phyloP scores from a whole-genome alignment of 2,888 invertebrate genomes.

The Agrochola circellaris region DNA sequence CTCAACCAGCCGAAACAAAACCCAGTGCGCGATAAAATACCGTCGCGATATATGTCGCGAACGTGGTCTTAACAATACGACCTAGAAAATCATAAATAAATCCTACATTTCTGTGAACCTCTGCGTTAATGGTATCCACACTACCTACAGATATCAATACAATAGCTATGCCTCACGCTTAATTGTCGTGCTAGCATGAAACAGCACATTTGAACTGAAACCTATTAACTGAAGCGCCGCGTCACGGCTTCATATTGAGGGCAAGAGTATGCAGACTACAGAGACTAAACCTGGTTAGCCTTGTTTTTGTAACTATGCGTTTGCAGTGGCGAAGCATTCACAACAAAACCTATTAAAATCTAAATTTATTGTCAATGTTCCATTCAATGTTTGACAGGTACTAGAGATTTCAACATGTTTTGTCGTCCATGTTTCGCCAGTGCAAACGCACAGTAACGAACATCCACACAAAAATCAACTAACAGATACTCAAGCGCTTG shows the following conservation, averaged over 20 bases:
- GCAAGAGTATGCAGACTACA: conserved; percentile 28
- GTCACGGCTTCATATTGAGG: conserved; percentile 62
- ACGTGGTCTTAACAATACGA: no score
- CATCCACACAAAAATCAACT: not conserved
- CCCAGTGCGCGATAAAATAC: no score
- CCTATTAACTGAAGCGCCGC: conserved; percentile 65
- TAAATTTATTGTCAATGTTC: no score
- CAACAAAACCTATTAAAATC: no score
- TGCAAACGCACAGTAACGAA: not conserved
- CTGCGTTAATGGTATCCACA: not conserved
- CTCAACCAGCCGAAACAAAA: no score
- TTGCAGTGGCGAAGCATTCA: no score
- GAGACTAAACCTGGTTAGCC: not conserved
- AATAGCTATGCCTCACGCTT: conserved; percentile 23
- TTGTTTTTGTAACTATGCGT: not conserved
- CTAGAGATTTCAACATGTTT: no score
- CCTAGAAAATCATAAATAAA: conserved; percentile 6
- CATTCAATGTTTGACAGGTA: no score
- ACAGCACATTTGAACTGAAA: conserved; percentile 62
- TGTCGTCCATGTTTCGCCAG: no score
- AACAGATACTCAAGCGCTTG: not conserved
- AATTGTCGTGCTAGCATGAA: conserved; percentile 59
- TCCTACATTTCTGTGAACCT: not conserved
- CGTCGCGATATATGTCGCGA: no score
- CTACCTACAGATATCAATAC: conserved; percentile 23